These are phyloP conservation scores for Progne subis DNA, from an alignment of 2,113 vertebrate species.

Conservation along the genomic window DNA sequence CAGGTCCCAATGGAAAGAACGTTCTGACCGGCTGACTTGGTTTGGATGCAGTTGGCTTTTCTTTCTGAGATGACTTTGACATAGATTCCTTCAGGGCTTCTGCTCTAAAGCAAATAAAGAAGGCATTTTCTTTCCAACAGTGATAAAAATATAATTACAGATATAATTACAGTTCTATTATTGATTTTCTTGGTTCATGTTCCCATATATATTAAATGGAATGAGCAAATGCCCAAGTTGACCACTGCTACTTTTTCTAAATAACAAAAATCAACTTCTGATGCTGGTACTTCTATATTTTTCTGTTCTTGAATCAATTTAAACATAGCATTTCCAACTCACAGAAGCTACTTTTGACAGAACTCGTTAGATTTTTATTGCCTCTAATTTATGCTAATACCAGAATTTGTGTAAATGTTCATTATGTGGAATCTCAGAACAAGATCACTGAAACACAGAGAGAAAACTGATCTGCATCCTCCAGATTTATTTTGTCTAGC, in stretches of 20 bases:
- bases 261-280: neutral
- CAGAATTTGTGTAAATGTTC: neutral
- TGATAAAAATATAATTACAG: neutral
- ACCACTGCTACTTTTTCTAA: neutral
- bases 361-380: neutral
- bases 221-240: neutral
- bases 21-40: slow-evolving; percentile 76
- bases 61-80: slow-evolving; percentile 81
- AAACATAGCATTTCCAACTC: neutral
- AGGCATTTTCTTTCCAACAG: neutral
- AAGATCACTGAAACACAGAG: neutral
- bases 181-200: neutral
- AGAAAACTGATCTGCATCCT: neutral
- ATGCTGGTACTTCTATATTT: neutral
- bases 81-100: slow-evolving; percentile 90
- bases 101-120: slow-evolving; percentile 79
- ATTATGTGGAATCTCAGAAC: neutral
- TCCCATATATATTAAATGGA: neutral
- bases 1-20: slow-evolving; percentile 89
- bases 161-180: neutral
- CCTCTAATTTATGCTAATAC: neutral
- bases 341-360: neutral
- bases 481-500: neutral
- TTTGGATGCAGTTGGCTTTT: slow-evolving; percentile 74
- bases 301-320: neutral